phyloP scores from a whole-genome alignment of 2,797 vertebrate genomes.

The Enteromius paludinosus region DNA sequence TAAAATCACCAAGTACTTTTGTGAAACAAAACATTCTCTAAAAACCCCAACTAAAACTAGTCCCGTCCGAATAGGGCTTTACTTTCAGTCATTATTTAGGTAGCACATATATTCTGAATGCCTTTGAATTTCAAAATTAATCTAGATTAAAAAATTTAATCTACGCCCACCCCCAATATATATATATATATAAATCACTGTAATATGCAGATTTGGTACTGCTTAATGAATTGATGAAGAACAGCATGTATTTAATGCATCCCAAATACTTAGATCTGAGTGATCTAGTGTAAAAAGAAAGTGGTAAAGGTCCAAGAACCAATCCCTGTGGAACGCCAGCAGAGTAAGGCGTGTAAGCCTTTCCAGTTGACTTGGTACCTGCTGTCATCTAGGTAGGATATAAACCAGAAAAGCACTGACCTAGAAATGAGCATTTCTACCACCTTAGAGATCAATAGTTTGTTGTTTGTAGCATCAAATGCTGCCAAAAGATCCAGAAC shows the following conservation, averaged over 20 bases:
- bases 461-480: slow-evolving; percentile 29
- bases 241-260: not conserved
- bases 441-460: slow-evolving; percentile 32
- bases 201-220: not conserved
- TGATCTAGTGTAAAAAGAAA: not conserved
- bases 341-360: slow-evolving; percentile 14
- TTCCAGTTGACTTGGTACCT: slow-evolving; percentile 24
- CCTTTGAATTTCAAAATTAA: no score
- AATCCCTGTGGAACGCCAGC: slow-evolving; percentile 5
- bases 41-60: no score
- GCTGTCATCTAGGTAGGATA: slow-evolving; percentile 3
- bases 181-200: not conserved
- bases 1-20: no score
- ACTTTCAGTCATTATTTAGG: no score
- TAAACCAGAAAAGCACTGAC: slow-evolving; percentile 29
- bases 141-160: no score
- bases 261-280: not conserved
- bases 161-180: no score
- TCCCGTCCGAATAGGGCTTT: no score
- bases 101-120: no score
- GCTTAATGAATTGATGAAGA: not conserved
- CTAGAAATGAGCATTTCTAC: slow-evolving; percentile 28
- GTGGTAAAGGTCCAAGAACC: not conserved
- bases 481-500: slow-evolving; percentile 27
- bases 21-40: no score